phyloP scores from a whole-genome alignment of 2,797 vertebrate genomes.

The Catostomus latipinnis region DNA sequence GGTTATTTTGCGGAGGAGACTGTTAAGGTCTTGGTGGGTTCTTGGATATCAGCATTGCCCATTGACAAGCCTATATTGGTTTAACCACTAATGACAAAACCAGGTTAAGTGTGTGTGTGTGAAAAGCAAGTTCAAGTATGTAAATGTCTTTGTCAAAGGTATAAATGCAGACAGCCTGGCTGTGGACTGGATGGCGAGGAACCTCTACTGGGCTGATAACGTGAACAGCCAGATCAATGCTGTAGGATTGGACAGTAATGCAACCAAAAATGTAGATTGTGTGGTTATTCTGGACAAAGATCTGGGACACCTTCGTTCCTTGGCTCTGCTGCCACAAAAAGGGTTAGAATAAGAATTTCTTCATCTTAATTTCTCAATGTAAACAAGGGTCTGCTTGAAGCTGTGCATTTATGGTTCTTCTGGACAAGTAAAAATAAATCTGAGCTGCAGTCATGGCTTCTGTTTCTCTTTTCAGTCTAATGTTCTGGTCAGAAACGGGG shows the following conservation, averaged over 20 bases:
- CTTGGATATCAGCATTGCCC: too few species aligned
- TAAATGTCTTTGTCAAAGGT: conserved; percentile 71
- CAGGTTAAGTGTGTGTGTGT: not conserved
- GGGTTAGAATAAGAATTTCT: conserved; percentile 73
- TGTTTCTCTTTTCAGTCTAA: conserved; percentile 74
- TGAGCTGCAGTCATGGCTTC: not conserved
- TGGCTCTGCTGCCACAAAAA: conserved; percentile 85
- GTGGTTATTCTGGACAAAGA: conserved; percentile 83
- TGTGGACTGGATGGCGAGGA: conserved; percentile 91
- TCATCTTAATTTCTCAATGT: too few species aligned
- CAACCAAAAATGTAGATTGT: conserved; percentile 71
- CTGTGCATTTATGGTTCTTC: not conserved
- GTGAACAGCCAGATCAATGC: conserved; percentile 82
- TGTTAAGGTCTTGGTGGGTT: too few species aligned
- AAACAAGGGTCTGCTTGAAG: not conserved
- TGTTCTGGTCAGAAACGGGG: conserved; percentile 93
- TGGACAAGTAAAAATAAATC: not conserved
- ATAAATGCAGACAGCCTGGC: conserved; percentile 85
- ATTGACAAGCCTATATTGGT: too few species aligned
- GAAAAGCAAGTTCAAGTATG: not conserved
- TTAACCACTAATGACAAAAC: too few species aligned
- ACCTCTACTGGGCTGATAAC: conserved; percentile 90
- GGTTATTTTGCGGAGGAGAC: too few species aligned
- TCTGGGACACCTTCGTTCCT: conserved; percentile 82
- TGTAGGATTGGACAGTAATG: conserved; percentile 68